Conservation (phyloP, 1,140 invertebrate genomes). For the Danaus plexippus region DNA sequence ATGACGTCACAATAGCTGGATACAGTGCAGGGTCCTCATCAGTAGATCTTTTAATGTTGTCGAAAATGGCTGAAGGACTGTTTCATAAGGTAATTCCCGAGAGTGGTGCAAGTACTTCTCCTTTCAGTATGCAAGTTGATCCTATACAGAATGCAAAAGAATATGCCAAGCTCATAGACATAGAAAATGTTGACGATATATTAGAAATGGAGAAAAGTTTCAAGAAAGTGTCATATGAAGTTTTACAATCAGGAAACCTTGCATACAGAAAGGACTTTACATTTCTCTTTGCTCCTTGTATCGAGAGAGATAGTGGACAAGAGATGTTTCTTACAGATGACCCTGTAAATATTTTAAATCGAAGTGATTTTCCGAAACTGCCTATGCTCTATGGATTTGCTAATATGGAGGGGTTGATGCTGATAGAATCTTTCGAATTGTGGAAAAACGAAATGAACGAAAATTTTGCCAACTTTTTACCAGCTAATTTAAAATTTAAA, state of each 20-base stretch:
- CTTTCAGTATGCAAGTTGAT: background rate
- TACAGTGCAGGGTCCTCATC: too few species aligned
- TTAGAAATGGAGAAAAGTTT: constrained; percentile 39
- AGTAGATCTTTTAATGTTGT: background rate
- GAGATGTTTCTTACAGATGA: constrained; percentile 18
- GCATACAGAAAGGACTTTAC: constrained; percentile 17
- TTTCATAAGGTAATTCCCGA: background rate
- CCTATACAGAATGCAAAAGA: background rate
- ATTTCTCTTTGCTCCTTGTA: constrained; percentile 35
- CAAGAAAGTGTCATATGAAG: constrained; percentile 28
- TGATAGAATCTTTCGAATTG: constrained; percentile 17
- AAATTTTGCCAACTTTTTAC: too few species aligned
- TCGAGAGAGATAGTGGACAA: constrained; percentile 28
- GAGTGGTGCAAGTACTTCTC: constrained; percentile 1
- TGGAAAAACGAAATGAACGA: constrained; percentile 39
- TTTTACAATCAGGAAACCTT: constrained; percentile 15
- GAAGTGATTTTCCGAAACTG: constrained; percentile 6
- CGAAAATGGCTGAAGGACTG: background rate
- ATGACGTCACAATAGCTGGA: too few species aligned
- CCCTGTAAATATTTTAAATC: constrained; percentile 11
- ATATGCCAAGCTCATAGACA: constrained; percentile 16
- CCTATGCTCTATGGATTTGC: constrained; percentile 39
- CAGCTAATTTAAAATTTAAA: constrained; percentile 17
- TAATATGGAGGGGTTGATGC: constrained; percentile 24
- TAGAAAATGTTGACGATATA: constrained; percentile 25